Evolutionary conservation across 1,140 invertebrate species (phyloP).

Genomic region (Drosophila nebulosa): DNA sequence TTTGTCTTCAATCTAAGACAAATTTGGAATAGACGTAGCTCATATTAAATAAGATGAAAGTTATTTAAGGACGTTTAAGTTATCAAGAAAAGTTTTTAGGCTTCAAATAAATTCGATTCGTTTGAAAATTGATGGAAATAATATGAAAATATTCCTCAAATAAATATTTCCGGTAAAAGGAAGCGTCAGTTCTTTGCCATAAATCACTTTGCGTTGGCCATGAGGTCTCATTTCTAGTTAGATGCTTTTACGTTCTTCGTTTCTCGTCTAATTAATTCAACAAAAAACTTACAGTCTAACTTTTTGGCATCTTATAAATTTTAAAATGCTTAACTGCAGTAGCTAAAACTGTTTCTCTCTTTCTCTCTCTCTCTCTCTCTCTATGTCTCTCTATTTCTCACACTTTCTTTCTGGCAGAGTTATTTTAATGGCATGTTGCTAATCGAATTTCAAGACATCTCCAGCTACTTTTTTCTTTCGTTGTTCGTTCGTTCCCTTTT

Average conservation of each 20-base stretch:
- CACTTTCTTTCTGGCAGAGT: constrained; percentile 11
- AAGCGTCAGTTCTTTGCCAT: constrained; percentile 17
- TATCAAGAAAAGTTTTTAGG: no score
- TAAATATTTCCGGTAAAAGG: not conserved
- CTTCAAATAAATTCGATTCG: no score
- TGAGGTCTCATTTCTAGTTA: constrained; percentile 4
- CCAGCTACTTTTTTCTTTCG: constrained; percentile 29
- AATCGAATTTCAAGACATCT: constrained; percentile 75
- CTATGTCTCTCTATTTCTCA: not conserved
- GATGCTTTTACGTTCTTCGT: not conserved
- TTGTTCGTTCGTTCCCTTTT: not conserved
- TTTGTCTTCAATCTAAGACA: no score
- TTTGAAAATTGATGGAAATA: not conserved
- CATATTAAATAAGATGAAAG: no score
- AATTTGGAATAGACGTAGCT: no score
- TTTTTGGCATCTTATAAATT: constrained; percentile 79
- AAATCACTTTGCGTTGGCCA: constrained; percentile 61
- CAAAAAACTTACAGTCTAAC: constrained; percentile 68
- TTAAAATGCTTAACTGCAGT: constrained; percentile 69
- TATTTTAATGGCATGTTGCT: constrained; percentile 74
- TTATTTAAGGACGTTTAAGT: no score
- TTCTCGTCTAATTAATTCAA: constrained; percentile 67
- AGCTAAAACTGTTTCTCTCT: constrained; percentile 6
- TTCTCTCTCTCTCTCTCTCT: constrained; percentile 1
- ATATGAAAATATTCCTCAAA: not conserved